phyloP scores from a whole-genome alignment of 2,888 invertebrate genomes.

The Idaea aversata region DNA sequence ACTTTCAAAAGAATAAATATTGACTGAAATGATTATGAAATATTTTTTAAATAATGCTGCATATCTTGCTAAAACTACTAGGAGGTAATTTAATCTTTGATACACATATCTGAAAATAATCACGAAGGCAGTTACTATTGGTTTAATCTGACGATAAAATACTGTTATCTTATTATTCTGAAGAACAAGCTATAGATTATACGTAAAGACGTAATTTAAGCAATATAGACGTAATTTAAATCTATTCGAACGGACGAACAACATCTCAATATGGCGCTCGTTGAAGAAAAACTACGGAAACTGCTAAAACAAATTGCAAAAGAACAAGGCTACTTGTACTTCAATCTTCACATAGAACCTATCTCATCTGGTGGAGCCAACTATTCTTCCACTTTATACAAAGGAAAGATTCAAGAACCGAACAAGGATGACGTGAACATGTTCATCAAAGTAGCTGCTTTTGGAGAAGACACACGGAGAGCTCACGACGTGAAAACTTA shows the following conservation, averaged over 20 bases:
- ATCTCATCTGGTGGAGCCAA: slow-evolving; percentile 5
- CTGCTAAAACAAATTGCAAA: background rate
- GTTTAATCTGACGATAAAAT: background rate
- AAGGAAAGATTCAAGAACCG: background rate
- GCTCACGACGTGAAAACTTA: background rate
- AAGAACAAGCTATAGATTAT: background rate
- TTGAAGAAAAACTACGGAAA: background rate
- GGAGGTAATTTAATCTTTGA: no score
- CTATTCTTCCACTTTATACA: slow-evolving; percentile 2
- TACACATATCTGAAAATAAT: no score
- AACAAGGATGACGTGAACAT: background rate
- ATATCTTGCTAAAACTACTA: no score
- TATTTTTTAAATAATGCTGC: no score
- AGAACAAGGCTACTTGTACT: background rate
- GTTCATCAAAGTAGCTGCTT: slow-evolving; percentile 8
- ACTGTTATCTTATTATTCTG: background rate
- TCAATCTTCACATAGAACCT: background rate
- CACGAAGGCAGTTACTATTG: no score
- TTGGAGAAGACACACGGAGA: background rate
- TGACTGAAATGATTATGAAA: no score
- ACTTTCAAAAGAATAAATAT: no score
- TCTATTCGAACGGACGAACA: background rate
- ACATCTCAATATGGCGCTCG: background rate
- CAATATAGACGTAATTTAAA: no score
- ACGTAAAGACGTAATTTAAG: no score